Evolutionary conservation across 37 sponge, comb jelly and placozoan species (phyloP).

Genomic region (Lycopodina hypogea): DNA sequence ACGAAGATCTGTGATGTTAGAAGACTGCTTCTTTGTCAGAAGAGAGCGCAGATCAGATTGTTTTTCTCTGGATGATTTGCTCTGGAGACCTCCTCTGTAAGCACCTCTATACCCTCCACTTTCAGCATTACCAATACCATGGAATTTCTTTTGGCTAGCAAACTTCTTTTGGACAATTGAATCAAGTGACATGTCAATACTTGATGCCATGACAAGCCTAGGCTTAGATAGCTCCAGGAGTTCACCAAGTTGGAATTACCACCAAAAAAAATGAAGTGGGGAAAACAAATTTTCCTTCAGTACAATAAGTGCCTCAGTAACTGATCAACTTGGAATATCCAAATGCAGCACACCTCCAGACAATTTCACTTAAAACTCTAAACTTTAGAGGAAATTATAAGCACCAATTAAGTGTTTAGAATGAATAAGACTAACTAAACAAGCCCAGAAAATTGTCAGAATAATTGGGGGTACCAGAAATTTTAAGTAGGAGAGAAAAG

Average conservation of each 20-base stretch:
- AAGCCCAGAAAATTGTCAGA: no score
- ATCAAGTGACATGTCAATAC: slow-evolving; percentile 45
- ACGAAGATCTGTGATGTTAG: slow-evolving; percentile 51
- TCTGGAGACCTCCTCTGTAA: background rate
- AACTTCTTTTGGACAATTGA: slow-evolving; percentile 6
- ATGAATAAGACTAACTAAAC: no score
- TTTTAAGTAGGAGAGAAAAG: no score
- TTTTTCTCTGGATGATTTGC: background rate
- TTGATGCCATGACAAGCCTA: slow-evolving; percentile 34
- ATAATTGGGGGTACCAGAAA: no score
- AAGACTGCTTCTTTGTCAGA: slow-evolving; percentile 41
- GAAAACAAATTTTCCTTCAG: background rate
- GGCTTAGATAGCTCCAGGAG: no score
- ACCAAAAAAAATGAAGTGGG: no score
- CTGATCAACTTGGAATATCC: no score
- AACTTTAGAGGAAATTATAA: no score
- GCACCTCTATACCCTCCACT: background rate
- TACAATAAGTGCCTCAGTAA: no score
- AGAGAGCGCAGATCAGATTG: slow-evolving; percentile 45
- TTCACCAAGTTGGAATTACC: background rate
- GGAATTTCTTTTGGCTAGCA: background rate
- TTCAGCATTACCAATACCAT: background rate
- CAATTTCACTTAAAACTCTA: no score
- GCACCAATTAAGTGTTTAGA: no score
- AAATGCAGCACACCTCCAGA: no score